Evolutionary conservation across 2,797 vertebrate genomes (phyloP).

Genomic region (Coccyzus lansbergi): DNA sequence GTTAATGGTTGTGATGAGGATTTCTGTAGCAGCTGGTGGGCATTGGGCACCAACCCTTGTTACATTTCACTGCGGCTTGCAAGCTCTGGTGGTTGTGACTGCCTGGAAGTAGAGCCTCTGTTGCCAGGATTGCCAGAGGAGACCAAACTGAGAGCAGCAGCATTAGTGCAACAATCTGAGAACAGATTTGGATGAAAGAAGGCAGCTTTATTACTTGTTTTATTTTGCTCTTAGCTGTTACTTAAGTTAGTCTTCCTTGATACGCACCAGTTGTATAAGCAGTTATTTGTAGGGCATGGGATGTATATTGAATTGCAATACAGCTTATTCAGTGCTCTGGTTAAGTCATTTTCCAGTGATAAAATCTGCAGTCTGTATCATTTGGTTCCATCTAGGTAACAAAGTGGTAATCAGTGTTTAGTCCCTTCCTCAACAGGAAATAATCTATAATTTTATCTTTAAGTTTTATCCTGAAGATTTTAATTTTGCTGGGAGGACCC

Average conservation of each 20-base stretch:
- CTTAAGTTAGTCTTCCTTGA: neutral
- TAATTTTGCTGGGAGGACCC: neutral
- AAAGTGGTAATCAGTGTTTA: fast-evolving
- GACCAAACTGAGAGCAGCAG: neutral
- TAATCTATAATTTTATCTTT: neutral
- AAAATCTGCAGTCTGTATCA: neutral
- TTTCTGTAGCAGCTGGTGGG: neutral
- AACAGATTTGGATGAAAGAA: neutral
- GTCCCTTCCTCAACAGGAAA: neutral
- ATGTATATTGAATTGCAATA: neutral
- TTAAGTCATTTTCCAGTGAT: neutral
- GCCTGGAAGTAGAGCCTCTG: neutral
- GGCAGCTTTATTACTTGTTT: fast-evolving
- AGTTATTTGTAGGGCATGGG: neutral
- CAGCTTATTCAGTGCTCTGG: neutral
- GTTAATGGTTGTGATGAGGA: neutral
- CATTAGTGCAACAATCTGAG: neutral
- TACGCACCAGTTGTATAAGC: neutral
- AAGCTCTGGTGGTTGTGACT: neutral
- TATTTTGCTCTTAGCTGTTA: neutral
- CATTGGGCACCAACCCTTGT: too few relatives aligned
- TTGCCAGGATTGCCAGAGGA: neutral
- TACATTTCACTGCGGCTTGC: neutral
- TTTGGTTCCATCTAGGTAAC: neutral
- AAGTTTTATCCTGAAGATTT: neutral